phyloP scores from a whole-genome alignment of 2,113 vertebrate genomes.

The Pollimyrus isidori region DNA sequence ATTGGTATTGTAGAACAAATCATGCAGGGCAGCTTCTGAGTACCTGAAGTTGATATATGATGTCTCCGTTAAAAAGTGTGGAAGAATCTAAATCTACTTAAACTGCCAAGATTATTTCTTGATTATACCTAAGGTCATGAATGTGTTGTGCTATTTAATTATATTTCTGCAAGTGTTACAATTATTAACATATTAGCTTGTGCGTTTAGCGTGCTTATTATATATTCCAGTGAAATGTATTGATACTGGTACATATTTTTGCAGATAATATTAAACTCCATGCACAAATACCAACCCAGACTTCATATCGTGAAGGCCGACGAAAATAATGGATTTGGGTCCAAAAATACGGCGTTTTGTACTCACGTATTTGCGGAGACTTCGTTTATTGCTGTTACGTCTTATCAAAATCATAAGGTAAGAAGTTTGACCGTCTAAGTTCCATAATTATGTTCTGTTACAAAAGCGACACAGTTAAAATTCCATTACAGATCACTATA shows the following conservation, averaged over 20 bases:
- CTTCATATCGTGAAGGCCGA: slow-evolving; percentile 96
- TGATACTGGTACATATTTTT: slow-evolving; percentile 16
- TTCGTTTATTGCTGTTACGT: slow-evolving; percentile 90
- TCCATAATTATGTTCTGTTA: neutral
- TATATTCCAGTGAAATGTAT: neutral
- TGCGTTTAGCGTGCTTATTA: neutral
- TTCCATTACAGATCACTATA: neutral
- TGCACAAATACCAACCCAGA: slow-evolving; percentile 98
- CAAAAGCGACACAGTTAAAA: neutral
- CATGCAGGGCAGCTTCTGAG: neutral
- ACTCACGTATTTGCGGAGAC: slow-evolving; percentile 93
- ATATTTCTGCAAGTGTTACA: neutral
- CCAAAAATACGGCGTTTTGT: slow-evolving; percentile 92
- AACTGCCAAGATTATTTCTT: neutral
- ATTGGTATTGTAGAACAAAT: neutral
- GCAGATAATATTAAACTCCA: slow-evolving; percentile 97
- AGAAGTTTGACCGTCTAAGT: slow-evolving; percentile 7
- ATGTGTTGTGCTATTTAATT: neutral
- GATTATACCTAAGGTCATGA: neutral
- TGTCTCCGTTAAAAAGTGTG: neutral
- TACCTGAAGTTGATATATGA: neutral
- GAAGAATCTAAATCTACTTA: neutral
- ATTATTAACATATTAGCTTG: neutral
- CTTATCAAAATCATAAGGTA: slow-evolving; percentile 98
- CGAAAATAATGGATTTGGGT: slow-evolving; percentile 94